A percentile compares a stretch with the other conserved stretches of the same genome.
These are phyloP conservation scores for Conopomorpha cramerella DNA, from an alignment of 1,140 invertebrate genomes.

Conservation along the genomic window DNA sequence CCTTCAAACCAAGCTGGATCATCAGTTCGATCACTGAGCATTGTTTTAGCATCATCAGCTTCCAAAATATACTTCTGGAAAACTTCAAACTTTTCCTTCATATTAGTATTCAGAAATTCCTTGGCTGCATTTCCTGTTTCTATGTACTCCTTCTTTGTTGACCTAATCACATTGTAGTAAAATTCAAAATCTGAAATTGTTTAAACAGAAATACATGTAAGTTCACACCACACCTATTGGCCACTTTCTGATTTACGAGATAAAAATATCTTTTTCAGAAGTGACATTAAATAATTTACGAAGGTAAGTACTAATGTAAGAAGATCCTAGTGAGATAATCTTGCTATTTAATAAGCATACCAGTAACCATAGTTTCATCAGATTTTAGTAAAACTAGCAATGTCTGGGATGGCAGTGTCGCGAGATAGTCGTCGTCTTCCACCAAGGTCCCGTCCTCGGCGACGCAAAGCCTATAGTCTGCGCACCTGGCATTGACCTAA, in stretches of 20 bases:
- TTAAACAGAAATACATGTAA: no score
- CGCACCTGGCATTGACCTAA: slow-evolving; percentile 48
- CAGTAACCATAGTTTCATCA: slow-evolving; percentile 67
- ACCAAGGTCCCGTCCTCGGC: slow-evolving; percentile 74
- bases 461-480: slow-evolving; percentile 49
- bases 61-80: slow-evolving; percentile 59
- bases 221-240: no score
- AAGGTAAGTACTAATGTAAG: slow-evolving; percentile 3
- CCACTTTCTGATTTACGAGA: no score
- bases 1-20: slow-evolving; percentile 78
- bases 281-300: no score
- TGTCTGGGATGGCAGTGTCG: slow-evolving; percentile 72
- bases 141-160: slow-evolving; percentile 67
- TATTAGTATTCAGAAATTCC: slow-evolving; percentile 68
- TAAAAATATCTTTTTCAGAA: no score
- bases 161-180: slow-evolving; percentile 64
- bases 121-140: slow-evolving; percentile 64
- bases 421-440: slow-evolving; percentile 75
- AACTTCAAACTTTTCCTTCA: slow-evolving; percentile 66
- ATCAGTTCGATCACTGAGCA: slow-evolving; percentile 63
- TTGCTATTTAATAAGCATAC: slow-evolving; percentile 40
- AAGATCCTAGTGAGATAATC: slow-evolving; percentile 1
- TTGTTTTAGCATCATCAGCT: slow-evolving; percentile 58
- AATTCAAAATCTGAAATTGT: slow-evolving; percentile 65
- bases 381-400: slow-evolving; percentile 68